A percentile compares a stretch with the other conserved stretches of the same genome.
These are phyloP conservation scores for Chlorops oryzae DNA, from an alignment of 1,140 invertebrate species.

Conservation along the genomic window DNA sequence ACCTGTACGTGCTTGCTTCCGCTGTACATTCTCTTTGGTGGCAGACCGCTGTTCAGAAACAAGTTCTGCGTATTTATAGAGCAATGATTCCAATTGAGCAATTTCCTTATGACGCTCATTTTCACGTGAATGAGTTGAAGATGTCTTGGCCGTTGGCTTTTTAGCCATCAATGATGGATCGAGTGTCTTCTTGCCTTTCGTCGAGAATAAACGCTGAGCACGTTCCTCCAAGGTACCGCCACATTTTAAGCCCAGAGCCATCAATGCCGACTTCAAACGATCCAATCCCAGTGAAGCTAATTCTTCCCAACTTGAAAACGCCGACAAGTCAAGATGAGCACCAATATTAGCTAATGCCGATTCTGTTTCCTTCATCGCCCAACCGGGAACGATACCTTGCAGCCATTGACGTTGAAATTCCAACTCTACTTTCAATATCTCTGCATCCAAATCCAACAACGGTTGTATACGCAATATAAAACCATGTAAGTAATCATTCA, in stretches of 20 bases:
- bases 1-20: constrained; percentile 94
- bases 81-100: constrained; percentile 79
- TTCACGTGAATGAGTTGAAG: constrained; percentile 59
- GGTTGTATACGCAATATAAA: constrained; percentile 86
- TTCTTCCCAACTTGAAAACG: constrained; percentile 97
- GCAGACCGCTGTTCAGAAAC: constrained; percentile 77
- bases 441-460: constrained; percentile 75
- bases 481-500: constrained; percentile 83
- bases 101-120: constrained; percentile 74
- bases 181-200: constrained; percentile 87
- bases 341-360: constrained; percentile 87
- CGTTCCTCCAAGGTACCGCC: constrained; percentile 96
- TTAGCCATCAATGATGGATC: constrained; percentile 89
- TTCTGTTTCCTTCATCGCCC: constrained; percentile 89
- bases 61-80: constrained; percentile 79
- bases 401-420: constrained; percentile 89
- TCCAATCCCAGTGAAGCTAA: constrained; percentile 93
- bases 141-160: constrained; percentile 61
- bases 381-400: constrained; percentile 83
- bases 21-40: constrained; percentile 96
- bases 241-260: constrained; percentile 97
- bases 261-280: constrained; percentile 92
- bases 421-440: constrained; percentile 69
- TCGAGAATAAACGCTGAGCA: constrained; percentile 90
- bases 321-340: constrained; percentile 92